Conservation (phyloP, 2,888 invertebrate genomes). For the Cerceris ruficornis region DNA sequence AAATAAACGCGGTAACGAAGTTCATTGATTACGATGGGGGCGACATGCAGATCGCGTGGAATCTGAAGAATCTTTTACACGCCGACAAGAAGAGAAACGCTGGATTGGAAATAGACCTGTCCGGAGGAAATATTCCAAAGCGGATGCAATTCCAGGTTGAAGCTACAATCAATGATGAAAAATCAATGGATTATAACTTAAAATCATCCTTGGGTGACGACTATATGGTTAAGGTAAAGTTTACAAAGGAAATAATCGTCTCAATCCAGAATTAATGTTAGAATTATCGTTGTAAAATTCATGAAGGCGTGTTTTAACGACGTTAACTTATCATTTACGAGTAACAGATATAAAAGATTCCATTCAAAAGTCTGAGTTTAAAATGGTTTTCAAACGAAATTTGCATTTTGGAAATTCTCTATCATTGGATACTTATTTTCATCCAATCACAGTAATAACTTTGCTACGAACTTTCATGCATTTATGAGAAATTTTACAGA, state of each 20-base stretch:
- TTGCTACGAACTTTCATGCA: no score
- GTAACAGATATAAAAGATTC: no score
- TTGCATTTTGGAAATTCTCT: no score
- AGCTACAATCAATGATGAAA: conserved; percentile 18
- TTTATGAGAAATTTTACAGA: no score
- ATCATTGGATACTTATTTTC: no score
- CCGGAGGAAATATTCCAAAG: conserved; percentile 60
- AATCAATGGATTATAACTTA: conserved; percentile 53
- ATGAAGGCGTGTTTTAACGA: no score
- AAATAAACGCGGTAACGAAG: conserved; percentile 78
- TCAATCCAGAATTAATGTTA: no score
- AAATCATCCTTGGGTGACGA: conserved; percentile 70
- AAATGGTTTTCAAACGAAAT: no score
- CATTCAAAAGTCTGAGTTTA: no score
- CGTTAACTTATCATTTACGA: no score
- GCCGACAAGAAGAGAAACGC: conserved; percentile 66
- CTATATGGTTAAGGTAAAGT: conserved; percentile 67
- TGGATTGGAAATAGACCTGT: conserved; percentile 65
- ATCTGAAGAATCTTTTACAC: conserved; percentile 76
- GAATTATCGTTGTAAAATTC: no score
- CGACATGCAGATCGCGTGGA: conserved; percentile 79
- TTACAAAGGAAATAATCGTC: not conserved
- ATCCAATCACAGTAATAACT: no score
- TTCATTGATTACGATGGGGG: conserved; percentile 82
- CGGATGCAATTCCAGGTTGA: conserved; percentile 55